Base-by-base conservation (phyloP, 2,888 invertebrate species). In the Aspidapion aeneum region DNA sequence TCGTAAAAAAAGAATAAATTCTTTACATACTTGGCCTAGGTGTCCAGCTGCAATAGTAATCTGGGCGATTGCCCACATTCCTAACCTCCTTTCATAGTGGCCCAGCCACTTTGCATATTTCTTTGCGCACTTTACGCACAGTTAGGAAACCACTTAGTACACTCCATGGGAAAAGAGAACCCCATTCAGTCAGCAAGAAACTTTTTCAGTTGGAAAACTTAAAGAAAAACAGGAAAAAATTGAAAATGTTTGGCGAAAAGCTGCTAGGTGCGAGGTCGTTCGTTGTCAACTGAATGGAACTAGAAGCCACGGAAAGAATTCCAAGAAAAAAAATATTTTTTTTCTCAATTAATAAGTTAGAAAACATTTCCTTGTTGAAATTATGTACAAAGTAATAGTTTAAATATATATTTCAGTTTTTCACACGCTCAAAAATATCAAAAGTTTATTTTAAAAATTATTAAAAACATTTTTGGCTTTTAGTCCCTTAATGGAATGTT, bases 81-180 rank as follows among this genome's bases (percentile, higher is more conserved):
- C 77, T 79, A 79, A 79, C 79, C 79, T 78, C 78, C 78, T 74
- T 76, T 78, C 77, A 78, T 77, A 72, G 69, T 74, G 72, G 63
- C 60, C 57, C 61, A 60, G 20, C 60, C 35, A 35, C 35, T 35
- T 35, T 35, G 3, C 3, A 3, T 12, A 35, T 12, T 12, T 12
- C 35, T 35, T 35, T 7, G 12, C 35, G 3, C 35, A 35, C 35
- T 35, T n/a, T n/a, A 35, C 12, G 35, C 3, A 35, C 35, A 7
- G 35, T 35, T 35, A 35, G 12, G 3, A 7, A 12, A 35, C 3
- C 35, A 7, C 35, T 35, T 35, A 7, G 3, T 35, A 35, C 35
- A 35, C 35, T 35, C 35, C 35, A 35, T 35, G 35, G 3, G 12
- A 35, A 35, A 35, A 35, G 35, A 3, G 12, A 12, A 35, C 3